Conservation (phyloP, 2,113 vertebrate species). For the Struthio camelus region DNA sequence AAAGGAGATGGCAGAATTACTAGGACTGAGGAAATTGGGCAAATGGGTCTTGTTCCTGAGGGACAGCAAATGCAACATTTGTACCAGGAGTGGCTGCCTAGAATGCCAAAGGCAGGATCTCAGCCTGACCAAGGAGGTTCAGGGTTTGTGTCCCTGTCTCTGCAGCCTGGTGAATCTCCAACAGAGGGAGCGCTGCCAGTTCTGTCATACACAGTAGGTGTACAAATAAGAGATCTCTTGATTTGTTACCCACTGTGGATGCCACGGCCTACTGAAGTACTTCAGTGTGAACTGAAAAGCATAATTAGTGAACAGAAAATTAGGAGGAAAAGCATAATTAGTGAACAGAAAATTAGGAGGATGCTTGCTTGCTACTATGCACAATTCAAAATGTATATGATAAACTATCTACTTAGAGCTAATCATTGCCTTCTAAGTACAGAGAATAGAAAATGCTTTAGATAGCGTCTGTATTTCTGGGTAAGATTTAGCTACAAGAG, state of each 20-base stretch:
- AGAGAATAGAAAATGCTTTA: background rate
- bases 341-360: background rate
- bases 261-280: background rate
- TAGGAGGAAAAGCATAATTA: background rate
- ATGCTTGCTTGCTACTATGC: background rate
- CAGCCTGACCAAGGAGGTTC: fast-evolving
- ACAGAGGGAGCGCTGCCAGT: background rate
- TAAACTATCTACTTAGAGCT: background rate
- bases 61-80: background rate
- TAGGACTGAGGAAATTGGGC: background rate
- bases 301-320: background rate
- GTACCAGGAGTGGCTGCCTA: background rate
- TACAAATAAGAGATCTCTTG: background rate
- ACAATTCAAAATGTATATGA: background rate
- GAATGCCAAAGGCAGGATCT: background rate
- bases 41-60: background rate
- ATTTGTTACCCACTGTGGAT: fast-evolving
- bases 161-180: background rate
- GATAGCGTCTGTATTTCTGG: background rate
- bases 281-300: background rate
- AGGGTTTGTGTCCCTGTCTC: fast-evolving
- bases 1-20: background rate
- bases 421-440: background rate
- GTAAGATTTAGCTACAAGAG: background rate
- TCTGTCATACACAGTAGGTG: fast-evolving